These are phyloP conservation scores for Pseudopipra pipra DNA, from an alignment of 2,113 vertebrate species.

Conservation along the genomic window DNA sequence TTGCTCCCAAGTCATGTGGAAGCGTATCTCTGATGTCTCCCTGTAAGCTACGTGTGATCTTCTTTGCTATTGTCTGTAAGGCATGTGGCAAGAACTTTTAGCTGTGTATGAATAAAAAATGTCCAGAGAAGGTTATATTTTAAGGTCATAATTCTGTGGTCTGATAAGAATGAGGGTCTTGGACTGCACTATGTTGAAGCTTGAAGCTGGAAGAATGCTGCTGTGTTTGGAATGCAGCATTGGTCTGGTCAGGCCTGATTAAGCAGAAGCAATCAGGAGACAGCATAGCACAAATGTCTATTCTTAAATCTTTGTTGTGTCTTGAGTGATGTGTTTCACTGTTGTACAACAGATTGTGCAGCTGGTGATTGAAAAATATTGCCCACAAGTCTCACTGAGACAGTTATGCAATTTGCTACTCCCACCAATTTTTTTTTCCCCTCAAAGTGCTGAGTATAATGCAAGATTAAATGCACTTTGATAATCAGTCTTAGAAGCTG, in stretches of 20 bases:
- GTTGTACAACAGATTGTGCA: constrained; percentile 1
- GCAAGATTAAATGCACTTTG: background rate
- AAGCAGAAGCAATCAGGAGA: background rate
- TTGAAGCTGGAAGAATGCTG: background rate
- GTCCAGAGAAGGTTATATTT: background rate
- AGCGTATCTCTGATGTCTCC: accelerated
- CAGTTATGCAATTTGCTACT: background rate
- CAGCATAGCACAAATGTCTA: background rate
- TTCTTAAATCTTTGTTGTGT: background rate
- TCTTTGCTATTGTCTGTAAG: background rate
- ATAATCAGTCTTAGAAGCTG: background rate
- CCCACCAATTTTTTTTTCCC: background rate
- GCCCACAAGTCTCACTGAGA: background rate
- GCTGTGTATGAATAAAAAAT: background rate
- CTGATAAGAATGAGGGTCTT: background rate
- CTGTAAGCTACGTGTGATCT: background rate
- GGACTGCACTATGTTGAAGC: background rate
- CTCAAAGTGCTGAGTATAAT: background rate
- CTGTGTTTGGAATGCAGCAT: background rate
- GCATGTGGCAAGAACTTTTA: background rate
- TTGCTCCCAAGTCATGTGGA: background rate
- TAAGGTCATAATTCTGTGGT: background rate
- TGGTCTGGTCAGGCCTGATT: background rate
- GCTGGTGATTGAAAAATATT: background rate
- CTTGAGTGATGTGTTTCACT: background rate